These are phyloP conservation scores for Octopus sinensis DNA, from an alignment of 1,140 invertebrate genomes.

Conservation along the genomic window DNA sequence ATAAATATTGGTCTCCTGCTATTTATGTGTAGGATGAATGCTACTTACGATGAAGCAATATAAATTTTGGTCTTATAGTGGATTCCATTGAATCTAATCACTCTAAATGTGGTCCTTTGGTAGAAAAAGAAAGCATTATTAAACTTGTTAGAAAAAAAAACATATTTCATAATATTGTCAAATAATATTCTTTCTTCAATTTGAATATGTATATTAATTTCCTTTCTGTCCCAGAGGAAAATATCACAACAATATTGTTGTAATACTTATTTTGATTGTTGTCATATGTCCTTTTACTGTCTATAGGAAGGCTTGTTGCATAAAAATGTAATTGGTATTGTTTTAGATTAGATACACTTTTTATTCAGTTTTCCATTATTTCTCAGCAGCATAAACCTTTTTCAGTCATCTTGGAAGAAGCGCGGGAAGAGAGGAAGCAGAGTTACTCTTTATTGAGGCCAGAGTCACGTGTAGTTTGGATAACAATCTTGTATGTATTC, in stretches of 20 bases:
- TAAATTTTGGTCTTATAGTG: too few relatives aligned
- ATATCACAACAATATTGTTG: not conserved
- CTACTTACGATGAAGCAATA: too few relatives aligned
- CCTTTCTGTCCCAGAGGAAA: not conserved
- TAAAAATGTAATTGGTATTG: not conserved
- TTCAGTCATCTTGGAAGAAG: not conserved
- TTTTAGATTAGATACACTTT: not conserved
- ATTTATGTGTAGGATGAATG: too few relatives aligned
- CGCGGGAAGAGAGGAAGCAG: not conserved
- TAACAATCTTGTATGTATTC: constrained; percentile 31
- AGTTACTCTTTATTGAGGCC: not conserved
- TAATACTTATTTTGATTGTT: not conserved
- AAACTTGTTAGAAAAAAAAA: too few relatives aligned
- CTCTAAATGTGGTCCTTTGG: too few relatives aligned
- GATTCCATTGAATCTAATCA: too few relatives aligned
- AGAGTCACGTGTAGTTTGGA: constrained; percentile 10
- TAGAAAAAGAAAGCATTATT: too few relatives aligned
- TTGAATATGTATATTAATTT: not conserved
- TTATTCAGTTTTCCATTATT: not conserved
- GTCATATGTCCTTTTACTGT: not conserved
- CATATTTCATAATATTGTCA: too few relatives aligned
- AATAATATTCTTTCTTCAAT: too few relatives aligned
- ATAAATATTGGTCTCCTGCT: too few relatives aligned
- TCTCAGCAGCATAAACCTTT: not conserved
- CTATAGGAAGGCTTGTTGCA: not conserved